Conservation (phyloP, 2,113 vertebrate genomes). For the Protobothrops flavoviridis region DNA sequence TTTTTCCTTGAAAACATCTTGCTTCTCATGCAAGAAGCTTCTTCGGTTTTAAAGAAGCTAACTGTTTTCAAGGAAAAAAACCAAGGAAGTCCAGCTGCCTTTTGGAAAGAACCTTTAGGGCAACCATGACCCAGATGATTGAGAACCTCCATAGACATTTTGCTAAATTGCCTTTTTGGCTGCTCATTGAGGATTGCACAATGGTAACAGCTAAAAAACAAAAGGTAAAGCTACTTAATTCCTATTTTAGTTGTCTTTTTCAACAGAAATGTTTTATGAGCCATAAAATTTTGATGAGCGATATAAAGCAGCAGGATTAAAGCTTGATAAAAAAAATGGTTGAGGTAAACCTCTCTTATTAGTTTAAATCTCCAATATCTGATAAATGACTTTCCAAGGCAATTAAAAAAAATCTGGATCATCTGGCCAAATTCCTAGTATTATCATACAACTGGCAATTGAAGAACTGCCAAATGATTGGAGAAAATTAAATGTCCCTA, state of each 20-base stretch:
- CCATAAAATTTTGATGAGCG: not conserved
- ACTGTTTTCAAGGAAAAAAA: too few relatives aligned
- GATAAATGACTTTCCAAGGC: not conserved
- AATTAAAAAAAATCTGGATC: not conserved
- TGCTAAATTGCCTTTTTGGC: too few relatives aligned
- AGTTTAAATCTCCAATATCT: not conserved
- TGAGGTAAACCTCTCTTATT: not conserved
- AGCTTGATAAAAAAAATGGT: not conserved
- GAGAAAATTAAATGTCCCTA: not conserved
- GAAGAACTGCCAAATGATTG: not conserved
- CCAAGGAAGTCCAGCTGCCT: too few relatives aligned
- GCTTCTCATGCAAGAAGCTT: not conserved
- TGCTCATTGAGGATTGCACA: not conserved
- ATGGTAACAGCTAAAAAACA: not conserved
- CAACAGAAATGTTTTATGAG: not conserved
- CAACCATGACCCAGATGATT: too few relatives aligned
- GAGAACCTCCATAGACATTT: too few relatives aligned
- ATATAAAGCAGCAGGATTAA: not conserved
- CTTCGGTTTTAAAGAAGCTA: too few relatives aligned
- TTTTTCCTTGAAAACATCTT: not conserved
- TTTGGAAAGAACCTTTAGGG: too few relatives aligned
- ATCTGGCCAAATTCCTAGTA: not conserved
- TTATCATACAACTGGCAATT: not conserved
- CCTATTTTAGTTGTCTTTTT: not conserved
- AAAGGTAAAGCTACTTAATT: not conserved